A percentile compares a stretch with the other conserved stretches of the same genome.
phyloP scores from a whole-genome alignment of 2,797 vertebrate genomes.

The Nothura maculosa region DNA sequence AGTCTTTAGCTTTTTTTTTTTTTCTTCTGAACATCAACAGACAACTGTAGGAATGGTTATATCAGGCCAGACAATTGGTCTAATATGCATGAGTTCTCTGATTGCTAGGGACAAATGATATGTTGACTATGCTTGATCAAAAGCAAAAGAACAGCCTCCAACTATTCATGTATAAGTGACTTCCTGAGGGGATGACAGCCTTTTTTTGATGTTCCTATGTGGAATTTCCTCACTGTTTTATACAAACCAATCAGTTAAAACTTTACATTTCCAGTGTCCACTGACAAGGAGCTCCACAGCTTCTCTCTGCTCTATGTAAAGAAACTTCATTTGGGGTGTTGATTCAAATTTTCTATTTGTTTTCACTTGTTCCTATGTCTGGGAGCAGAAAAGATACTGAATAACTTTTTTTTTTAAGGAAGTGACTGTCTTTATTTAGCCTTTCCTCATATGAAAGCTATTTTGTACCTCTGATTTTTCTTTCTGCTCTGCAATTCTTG shows the following conservation, averaged over 20 bases:
- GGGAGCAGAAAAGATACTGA: neutral
- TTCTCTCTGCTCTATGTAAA: neutral
- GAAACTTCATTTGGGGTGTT: neutral
- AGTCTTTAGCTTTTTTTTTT: neutral
- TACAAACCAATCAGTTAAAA: neutral
- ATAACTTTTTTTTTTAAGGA: neutral
- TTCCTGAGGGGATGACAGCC: fast-evolving
- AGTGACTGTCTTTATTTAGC: neutral
- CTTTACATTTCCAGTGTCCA: neutral
- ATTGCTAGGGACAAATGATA: neutral
- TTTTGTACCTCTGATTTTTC: neutral
- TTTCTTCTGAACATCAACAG: neutral
- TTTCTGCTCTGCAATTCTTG: neutral
- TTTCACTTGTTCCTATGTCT: neutral
- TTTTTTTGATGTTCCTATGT: neutral
- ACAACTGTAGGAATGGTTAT: neutral
- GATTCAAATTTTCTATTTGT: neutral
- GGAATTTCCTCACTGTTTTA: neutral
- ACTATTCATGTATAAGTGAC: neutral
- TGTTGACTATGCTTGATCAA: neutral
- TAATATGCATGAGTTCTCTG: neutral
- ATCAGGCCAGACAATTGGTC: neutral
- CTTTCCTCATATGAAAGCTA: neutral
- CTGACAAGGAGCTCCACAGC: neutral
- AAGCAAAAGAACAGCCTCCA: neutral